Conservation (phyloP, 2,113 vertebrate genomes). For the Todiramphus saurophagus region DNA sequence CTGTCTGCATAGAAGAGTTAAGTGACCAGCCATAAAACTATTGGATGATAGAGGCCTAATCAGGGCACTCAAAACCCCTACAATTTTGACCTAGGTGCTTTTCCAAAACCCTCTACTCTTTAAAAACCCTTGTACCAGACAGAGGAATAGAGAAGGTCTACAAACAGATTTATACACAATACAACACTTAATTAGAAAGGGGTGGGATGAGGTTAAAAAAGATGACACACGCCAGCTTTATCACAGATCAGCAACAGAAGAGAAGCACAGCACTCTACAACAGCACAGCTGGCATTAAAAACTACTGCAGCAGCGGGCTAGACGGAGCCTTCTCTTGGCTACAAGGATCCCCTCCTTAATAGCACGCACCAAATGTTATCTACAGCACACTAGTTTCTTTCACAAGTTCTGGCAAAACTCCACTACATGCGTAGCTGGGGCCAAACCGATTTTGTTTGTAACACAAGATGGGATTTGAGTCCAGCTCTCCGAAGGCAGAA, state of each 20-base stretch:
- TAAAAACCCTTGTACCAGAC: not conserved
- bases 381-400: not conserved
- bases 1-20: not conserved
- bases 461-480: not conserved
- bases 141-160: not conserved
- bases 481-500: conserved; percentile 42
- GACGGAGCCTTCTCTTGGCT: not conserved
- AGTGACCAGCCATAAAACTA: not conserved
- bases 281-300: conserved; percentile 21
- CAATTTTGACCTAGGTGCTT: not conserved
- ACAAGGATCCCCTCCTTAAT: not conserved
- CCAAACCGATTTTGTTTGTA: not conserved
- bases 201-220: not conserved
- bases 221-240: not conserved
- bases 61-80: not conserved
- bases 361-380: not conserved
- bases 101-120: not conserved
- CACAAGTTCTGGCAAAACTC: not conserved
- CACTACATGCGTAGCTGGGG: not conserved
- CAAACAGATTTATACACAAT: not conserved
- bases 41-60: not conserved
- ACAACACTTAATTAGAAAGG: conserved; percentile 27
- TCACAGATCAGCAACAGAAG: conserved; percentile 8
- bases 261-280: conserved; percentile 21
- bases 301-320: conserved; percentile 18